Percentiles rank a stretch among this genome's conserved stretches.
Evolutionary conservation across 2,113 vertebrate species (phyloP).

Genomic region (Pelecanoides urinatrix): DNA sequence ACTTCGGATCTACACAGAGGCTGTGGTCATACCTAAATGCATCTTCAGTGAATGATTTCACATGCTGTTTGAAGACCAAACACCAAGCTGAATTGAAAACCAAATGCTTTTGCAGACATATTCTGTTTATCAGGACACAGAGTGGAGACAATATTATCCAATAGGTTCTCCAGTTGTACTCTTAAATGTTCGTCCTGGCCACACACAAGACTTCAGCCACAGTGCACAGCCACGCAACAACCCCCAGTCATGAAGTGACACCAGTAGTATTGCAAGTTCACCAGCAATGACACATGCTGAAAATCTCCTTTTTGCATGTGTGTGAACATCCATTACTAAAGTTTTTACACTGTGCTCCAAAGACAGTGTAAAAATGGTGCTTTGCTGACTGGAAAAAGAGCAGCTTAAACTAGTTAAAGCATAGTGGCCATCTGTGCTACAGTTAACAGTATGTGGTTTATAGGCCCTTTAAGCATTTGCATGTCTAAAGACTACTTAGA

Average conservation of each 20-base stretch:
- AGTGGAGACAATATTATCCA: not conserved
- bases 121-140: not conserved
- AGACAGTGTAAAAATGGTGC: not conserved
- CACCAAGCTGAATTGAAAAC: not conserved
- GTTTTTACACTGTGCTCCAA: not conserved
- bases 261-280: not conserved
- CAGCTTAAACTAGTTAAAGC: not conserved
- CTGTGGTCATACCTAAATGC: not conserved
- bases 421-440: not conserved
- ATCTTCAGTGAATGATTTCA: not conserved
- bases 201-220: not conserved
- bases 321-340: not conserved
- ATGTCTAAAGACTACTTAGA: not conserved
- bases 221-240: not conserved
- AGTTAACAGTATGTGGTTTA: not conserved
- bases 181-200: too few species aligned
- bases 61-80: not conserved
- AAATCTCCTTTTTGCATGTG: not conserved
- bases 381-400: not conserved
- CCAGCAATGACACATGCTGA: not conserved
- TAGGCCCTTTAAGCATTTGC: not conserved
- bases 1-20: not conserved
- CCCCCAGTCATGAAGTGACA: not conserved
- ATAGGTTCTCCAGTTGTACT: not conserved
- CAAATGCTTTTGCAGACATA: not conserved